A percentile compares a stretch with the other conserved stretches of the same genome.
Conservation (phyloP, 2,797 vertebrate genomes). For the Labroides dimidiatus region DNA sequence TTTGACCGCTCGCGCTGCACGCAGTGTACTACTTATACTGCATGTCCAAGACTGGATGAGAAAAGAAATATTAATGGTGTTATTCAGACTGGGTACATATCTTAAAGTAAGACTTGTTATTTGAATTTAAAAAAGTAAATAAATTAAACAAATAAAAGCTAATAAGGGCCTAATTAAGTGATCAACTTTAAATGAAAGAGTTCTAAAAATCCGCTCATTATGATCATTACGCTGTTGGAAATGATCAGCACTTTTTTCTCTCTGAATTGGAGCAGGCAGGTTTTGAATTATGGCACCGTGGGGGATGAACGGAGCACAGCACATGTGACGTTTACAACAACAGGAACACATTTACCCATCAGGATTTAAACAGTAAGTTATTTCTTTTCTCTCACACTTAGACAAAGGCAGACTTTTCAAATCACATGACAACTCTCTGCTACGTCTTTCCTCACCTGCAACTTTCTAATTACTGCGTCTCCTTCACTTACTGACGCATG, state of each 20-base stretch:
- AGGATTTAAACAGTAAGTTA: not conserved
- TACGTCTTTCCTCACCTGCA: conserved; percentile 4
- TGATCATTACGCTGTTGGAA: not conserved
- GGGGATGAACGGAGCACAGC: conserved; percentile 1
- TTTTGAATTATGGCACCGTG: not conserved
- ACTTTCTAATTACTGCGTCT: conserved; percentile 1
- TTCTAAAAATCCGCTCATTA: not conserved
- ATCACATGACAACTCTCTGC: not conserved
- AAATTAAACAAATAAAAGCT: no score
- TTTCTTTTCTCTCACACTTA: not conserved
- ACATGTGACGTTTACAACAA: not conserved
- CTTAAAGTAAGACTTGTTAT: not conserved
- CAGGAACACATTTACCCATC: not conserved
- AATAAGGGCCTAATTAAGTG: not conserved
- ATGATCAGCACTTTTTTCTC: not conserved
- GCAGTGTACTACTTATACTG: not conserved
- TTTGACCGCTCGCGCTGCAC: not conserved
- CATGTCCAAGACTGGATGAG: not conserved
- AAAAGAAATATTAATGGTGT: not conserved
- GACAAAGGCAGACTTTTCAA: not conserved
- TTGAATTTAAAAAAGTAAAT: not conserved
- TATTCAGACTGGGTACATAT: not conserved
- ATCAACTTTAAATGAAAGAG: not conserved
- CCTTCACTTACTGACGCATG: no score
- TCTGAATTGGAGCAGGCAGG: not conserved